These are phyloP conservation scores for Calosoma granatense DNA, from an alignment of 1,140 invertebrate species.

Conservation along the genomic window DNA sequence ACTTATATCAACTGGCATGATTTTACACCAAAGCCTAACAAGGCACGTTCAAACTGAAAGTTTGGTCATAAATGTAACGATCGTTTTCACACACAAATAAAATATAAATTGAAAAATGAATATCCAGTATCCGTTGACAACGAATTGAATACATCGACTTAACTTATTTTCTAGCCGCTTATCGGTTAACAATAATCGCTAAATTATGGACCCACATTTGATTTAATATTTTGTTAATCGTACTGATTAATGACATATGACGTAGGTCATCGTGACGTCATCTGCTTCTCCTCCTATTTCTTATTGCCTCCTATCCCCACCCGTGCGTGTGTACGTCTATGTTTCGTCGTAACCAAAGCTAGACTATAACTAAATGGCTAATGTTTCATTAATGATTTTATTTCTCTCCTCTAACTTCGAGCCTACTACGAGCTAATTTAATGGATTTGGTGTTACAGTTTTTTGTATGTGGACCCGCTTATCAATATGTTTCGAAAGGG, in stretches of 20 bases:
- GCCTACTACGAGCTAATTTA: not conserved
- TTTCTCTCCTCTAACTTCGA: not conserved
- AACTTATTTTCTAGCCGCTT: not conserved
- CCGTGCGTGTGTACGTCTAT: no score
- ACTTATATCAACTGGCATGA: not conserved
- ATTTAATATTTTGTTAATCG: not conserved
- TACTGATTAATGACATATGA: not conserved
- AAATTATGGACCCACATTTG: constrained; percentile 5
- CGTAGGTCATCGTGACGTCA: no score
- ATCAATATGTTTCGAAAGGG: not conserved
- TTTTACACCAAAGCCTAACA: not conserved
- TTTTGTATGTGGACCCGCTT: not conserved
- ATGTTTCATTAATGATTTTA: not conserved
- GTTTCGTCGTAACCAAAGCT: not conserved
- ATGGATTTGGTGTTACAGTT: constrained; percentile 4
- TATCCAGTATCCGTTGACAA: no score
- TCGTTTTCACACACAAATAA: not conserved
- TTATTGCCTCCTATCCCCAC: no score
- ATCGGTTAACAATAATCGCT: constrained; percentile 2
- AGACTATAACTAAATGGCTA: not conserved
- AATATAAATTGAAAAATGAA: not conserved
- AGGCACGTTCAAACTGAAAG: not conserved
- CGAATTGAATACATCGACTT: constrained; percentile 6
- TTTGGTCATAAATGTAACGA: not conserved
- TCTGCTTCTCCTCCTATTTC: not conserved